Evolutionary conservation across 64 coral and sea anemone species (phyloP).

Genomic region (Pachyseris speciosa): DNA sequence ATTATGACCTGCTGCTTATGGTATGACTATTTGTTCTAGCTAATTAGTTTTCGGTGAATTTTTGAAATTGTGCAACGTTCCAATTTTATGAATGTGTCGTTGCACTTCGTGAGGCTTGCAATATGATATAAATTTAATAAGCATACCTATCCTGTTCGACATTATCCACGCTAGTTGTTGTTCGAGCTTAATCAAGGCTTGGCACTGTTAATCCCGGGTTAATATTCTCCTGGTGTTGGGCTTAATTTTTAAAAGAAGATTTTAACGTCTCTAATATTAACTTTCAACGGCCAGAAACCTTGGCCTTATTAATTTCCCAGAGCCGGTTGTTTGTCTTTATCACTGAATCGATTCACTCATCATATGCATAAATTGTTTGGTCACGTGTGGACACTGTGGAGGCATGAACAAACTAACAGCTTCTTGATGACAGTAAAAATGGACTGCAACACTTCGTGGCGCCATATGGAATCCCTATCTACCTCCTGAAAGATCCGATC

Average conservation of each 20-base stretch:
- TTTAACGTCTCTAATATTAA: too few species aligned
- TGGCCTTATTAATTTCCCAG: background rate
- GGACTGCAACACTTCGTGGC: background rate
- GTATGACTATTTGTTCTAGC: background rate
- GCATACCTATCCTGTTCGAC: too few species aligned
- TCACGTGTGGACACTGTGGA: background rate
- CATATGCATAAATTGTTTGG: background rate
- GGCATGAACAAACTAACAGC: background rate
- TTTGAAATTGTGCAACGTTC: too few species aligned
- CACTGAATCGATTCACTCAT: background rate
- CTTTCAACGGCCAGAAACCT: background rate
- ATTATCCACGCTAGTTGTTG: too few species aligned
- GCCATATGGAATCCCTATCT: background rate
- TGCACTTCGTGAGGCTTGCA: too few species aligned
- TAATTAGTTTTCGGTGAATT: background rate
- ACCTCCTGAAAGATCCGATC: background rate
- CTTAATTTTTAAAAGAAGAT: too few species aligned
- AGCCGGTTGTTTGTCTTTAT: background rate
- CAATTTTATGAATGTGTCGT: too few species aligned
- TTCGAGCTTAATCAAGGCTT: too few species aligned
- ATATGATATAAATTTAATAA: too few species aligned
- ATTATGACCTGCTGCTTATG: background rate
- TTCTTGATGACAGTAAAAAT: slow-evolving; percentile 6
- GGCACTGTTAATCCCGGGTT: too few species aligned
- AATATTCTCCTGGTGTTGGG: too few species aligned